phyloP scores from a whole-genome alignment of 2,113 vertebrate species.

The Crypturellus undulatus region DNA sequence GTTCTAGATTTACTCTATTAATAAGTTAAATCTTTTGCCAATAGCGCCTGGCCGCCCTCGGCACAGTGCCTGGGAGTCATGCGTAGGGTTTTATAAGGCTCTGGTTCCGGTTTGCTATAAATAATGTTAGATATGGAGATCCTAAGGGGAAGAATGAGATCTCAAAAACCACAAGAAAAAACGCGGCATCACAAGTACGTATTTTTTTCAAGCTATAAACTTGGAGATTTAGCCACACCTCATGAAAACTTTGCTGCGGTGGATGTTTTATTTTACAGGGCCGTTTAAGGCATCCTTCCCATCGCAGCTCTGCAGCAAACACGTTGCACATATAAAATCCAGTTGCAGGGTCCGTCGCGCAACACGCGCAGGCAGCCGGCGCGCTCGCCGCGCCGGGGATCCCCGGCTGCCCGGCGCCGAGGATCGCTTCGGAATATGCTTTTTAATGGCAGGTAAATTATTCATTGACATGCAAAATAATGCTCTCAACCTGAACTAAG shows the following conservation, averaged over 20 bases:
- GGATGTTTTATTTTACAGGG: neutral
- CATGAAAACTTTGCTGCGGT: neutral
- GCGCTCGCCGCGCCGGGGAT: no score
- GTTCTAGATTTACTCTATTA: constrained; percentile 51
- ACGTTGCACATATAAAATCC: neutral
- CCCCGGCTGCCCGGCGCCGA: neutral
- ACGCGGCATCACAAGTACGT: neutral
- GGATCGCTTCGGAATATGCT: neutral
- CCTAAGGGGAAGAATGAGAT: constrained; percentile 42
- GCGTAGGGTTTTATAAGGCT: constrained; percentile 35
- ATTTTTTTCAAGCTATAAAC: neutral
- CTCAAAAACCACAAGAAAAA: constrained; percentile 17
- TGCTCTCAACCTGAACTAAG: constrained; percentile 44
- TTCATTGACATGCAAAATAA: constrained; percentile 55
- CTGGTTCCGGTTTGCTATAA: constrained; percentile 19
- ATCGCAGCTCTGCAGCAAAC: neutral
- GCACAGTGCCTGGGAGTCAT: constrained; percentile 26
- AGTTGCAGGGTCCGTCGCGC: rapidly evolving
- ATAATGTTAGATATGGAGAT: constrained; percentile 46
- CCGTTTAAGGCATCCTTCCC: neutral
- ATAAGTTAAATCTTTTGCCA: constrained; percentile 57
- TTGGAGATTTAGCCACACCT: neutral
- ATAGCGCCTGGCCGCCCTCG: neutral
- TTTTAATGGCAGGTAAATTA: constrained; percentile 54
- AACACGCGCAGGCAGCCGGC: no score